Evolutionary conservation across 1,140 invertebrate species (phyloP).

Genomic region (Aphidius gifuensis): DNA sequence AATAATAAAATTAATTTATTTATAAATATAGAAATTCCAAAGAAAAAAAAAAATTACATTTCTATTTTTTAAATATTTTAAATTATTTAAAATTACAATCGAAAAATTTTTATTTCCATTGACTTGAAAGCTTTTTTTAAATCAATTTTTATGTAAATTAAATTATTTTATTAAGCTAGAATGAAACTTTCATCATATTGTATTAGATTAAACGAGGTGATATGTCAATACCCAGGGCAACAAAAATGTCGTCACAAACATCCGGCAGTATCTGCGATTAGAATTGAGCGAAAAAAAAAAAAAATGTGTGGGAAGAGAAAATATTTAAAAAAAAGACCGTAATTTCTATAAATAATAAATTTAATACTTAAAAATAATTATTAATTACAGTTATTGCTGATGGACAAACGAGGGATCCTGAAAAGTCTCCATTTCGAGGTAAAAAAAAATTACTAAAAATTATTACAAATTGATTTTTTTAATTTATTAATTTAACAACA

Average conservation of each 20-base stretch:
- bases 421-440: not conserved
- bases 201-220: conserved; percentile 11
- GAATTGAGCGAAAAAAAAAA: conserved; percentile 12
- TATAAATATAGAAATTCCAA: no score
- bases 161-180: not conserved
- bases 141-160: no score
- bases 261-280: conserved; percentile 36
- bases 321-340: not conserved
- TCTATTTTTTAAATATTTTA: no score
- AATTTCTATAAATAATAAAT: not conserved
- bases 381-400: not conserved
- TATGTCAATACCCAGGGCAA: conserved; percentile 1
- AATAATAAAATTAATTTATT: not conserved
- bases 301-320: conserved; percentile 17
- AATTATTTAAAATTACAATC: no score
- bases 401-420: conserved; percentile 4
- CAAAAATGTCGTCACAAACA: conserved; percentile 34
- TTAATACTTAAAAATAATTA: no score
- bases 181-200: conserved; percentile 8
- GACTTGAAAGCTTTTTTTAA: no score
- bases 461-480: not conserved
- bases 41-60: no score
- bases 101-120: no score
- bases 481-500: not conserved
- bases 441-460: conserved; percentile 1